A percentile compares a stretch with the other conserved stretches of the same genome.
Evolutionary conservation across 2,113 vertebrate species (phyloP).

Genomic region (Pachypanchax playfairii): DNA sequence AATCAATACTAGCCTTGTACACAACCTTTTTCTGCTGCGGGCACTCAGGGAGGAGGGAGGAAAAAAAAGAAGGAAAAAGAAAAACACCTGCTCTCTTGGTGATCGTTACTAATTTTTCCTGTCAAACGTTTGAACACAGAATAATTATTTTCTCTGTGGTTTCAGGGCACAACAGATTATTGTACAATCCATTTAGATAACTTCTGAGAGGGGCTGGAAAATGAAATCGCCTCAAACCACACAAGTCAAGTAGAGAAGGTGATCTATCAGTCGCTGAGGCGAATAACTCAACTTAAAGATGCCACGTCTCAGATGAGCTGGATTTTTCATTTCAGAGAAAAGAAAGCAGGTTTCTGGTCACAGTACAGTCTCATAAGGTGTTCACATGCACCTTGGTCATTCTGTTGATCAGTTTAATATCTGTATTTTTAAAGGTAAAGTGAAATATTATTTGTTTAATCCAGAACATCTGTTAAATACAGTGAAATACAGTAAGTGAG

Average conservation of each 20-base stretch:
- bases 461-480: no score
- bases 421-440: background rate
- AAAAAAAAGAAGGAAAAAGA: constrained; percentile 66
- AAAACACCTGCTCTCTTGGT: constrained; percentile 85
- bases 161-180: constrained; percentile 81
- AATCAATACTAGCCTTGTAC: constrained; percentile 93
- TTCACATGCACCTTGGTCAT: constrained; percentile 35
- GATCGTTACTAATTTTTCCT: constrained; percentile 88
- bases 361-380: background rate
- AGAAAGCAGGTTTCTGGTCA: constrained; percentile 33
- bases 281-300: constrained; percentile 73
- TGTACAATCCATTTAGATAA: constrained; percentile 84
- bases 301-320: constrained; percentile 38
- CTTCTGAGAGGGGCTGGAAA: constrained; percentile 72
- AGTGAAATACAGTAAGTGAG: no score
- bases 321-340: constrained; percentile 41
- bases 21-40: constrained; percentile 83
- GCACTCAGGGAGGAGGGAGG: constrained; percentile 60
- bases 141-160: constrained; percentile 85
- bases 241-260: constrained; percentile 64
- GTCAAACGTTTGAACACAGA: constrained; percentile 88
- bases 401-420: background rate
- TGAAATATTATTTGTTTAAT: background rate
- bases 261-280: constrained; percentile 72
- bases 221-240: constrained; percentile 79